Percentiles rank a stretch among this genome's conserved stretches.
Conservation (phyloP, 2,797 vertebrate species). For the Rallus crepitans region DNA sequence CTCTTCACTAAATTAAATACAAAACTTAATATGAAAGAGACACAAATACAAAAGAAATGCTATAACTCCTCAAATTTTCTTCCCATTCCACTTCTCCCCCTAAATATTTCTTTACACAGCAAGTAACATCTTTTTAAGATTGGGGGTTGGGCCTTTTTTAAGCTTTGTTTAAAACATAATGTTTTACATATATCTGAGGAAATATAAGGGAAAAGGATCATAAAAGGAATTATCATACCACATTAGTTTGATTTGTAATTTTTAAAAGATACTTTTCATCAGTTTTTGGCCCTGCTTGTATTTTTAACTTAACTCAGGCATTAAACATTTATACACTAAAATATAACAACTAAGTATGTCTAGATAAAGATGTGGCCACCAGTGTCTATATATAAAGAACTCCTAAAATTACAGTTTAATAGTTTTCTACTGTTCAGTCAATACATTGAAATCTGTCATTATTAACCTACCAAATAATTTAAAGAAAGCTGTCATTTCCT, state of each 20-base stretch:
- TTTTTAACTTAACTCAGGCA: not conserved
- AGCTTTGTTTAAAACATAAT: not conserved
- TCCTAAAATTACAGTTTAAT: not conserved
- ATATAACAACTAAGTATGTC: not conserved
- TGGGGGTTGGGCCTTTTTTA: not conserved
- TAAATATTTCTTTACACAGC: not conserved
- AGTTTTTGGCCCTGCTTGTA: not conserved
- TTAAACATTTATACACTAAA: not conserved
- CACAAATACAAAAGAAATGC: not conserved
- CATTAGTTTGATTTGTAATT: not conserved
- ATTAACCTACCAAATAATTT: slow-evolving; percentile 89
- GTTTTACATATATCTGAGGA: not conserved
- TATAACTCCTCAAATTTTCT: not conserved
- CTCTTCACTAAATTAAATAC: not conserved
- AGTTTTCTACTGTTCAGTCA: not conserved
- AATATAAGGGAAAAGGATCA: not conserved
- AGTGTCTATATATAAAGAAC: not conserved
- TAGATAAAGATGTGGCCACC: not conserved
- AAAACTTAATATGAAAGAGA: not conserved
- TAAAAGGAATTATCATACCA: not conserved
- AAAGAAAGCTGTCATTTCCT: slow-evolving; percentile 94
- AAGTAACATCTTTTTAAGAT: not conserved
- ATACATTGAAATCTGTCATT: not conserved
- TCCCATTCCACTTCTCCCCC: not conserved
- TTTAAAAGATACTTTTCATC: not conserved